phyloP scores from a whole-genome alignment of 2,797 vertebrate species.

The Eulemur coronatus region DNA sequence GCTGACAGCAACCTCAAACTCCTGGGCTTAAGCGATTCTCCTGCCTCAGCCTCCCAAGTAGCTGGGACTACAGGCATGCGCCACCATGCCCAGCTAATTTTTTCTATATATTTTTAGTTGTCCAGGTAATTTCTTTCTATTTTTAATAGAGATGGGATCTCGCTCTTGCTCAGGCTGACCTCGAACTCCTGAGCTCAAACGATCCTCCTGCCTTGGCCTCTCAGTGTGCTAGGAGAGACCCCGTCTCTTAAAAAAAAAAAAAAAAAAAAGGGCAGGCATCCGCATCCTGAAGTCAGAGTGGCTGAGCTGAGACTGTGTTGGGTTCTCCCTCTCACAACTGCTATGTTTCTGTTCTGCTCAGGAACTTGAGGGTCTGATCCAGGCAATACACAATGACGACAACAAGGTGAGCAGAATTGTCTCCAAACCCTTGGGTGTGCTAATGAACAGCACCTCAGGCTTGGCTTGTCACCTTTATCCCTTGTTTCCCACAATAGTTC shows the following conservation, averaged over 20 bases:
- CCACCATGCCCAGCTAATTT: too few species aligned
- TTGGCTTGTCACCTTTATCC: not conserved
- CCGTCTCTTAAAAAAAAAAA: not conserved
- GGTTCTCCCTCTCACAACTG: not conserved
- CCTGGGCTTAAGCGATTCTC: too few species aligned
- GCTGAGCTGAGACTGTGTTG: not conserved
- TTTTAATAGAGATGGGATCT: too few species aligned
- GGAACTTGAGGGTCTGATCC: slow-evolving; percentile 94
- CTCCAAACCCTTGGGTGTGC: not conserved
- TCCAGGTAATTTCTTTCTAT: too few species aligned
- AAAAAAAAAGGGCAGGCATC: not conserved
- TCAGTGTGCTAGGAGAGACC: not conserved
- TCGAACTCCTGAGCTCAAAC: too few species aligned
- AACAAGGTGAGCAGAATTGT: slow-evolving; percentile 89
- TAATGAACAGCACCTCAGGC: not conserved
- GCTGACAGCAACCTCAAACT: too few species aligned
- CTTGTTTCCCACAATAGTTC: not conserved
- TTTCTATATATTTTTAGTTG: too few species aligned
- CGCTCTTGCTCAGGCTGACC: too few species aligned
- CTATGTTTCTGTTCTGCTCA: slow-evolving; percentile 82
- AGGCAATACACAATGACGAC: slow-evolving; percentile 93
- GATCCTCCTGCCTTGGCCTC: too few species aligned
- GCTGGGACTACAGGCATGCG: too few species aligned
- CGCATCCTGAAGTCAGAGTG: not conserved
- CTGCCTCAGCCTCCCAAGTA: too few species aligned